Evolutionary conservation across 1,140 invertebrate species (phyloP), one percentile per base, ranked within the genome.

Genomic region (Gryon sp.): DNA sequence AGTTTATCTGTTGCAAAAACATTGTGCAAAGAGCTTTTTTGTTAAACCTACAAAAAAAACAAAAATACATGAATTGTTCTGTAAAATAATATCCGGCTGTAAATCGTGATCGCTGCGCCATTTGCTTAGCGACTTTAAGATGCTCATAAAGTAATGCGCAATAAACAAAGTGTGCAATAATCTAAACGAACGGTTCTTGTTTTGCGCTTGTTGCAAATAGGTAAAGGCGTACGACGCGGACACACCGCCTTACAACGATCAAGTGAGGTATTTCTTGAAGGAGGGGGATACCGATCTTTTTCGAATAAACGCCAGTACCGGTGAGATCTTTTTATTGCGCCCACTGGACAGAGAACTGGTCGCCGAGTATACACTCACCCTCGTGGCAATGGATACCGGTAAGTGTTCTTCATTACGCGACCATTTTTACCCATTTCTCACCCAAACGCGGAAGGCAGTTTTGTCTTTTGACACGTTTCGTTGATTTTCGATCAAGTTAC

Each of bases 311-410:
- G 93, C 95, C 7, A 95, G 94, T 8, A 95, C 94, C 19, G 97
- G 96, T 6, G 94, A 96, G 83, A 95, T 98, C 78, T 94, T 92
- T 8, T 90, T 97, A 30, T 88, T 95, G 32, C 90, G 93, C 62
- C 92, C 95, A 0, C 88, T 98, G 59, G 97, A 98, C 87, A 90
- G 96, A 14, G 97, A 98, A 90, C 84, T 91, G 36, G 92, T 95
- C 82, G 89, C 92, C 22, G 94, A 95, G 86, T 97, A 97, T 84
- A 92, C 93, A 6, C 90, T 97, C 38, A 95, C 94, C 0, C 89
- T 98, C 20, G 94, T 96, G 28, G 96, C 96, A 40, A 97, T 97
- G 93, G 96, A 98, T 90, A 96, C 95, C 70, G 96, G 95, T 97
- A 89, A 92, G 92, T 90, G 50, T 70, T 66, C 20, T 69, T 74